Conservation (phyloP, 2,113 vertebrate species). For the Chionomys nivalis region DNA sequence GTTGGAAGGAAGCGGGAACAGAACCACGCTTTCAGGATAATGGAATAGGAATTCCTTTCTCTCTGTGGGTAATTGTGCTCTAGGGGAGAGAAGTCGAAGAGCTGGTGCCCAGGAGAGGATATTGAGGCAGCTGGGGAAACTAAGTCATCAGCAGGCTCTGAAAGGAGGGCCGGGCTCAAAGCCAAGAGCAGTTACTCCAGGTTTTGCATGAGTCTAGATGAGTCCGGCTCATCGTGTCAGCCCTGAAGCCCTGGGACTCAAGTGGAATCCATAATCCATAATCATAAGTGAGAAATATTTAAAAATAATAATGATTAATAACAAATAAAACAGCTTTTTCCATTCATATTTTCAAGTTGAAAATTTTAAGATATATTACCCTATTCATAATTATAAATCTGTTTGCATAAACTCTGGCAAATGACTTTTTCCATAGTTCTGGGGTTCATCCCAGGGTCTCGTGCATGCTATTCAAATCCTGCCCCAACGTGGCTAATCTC, state of each 20-base stretch:
- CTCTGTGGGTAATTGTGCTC: slow-evolving; percentile 41
- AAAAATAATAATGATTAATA: slow-evolving; percentile 19
- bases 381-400: slow-evolving; percentile 43
- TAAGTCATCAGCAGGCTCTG: background rate
- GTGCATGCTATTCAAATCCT: background rate
- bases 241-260: background rate
- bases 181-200: background rate
- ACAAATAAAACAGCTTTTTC: background rate
- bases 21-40: slow-evolving; percentile 31
- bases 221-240: background rate
- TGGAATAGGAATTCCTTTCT: slow-evolving; percentile 22
- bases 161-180: background rate
- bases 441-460: background rate
- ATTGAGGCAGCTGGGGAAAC: background rate
- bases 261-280: background rate
- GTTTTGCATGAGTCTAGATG: background rate
- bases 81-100: slow-evolving; percentile 30
- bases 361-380: background rate
- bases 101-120: background rate
- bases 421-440: background rate
- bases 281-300: slow-evolving; percentile 43
- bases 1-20: slow-evolving; percentile 44
- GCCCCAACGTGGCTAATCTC: background rate
- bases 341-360: slow-evolving; percentile 3
- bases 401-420: background rate